These are phyloP conservation scores for Gopherus flavomarginatus DNA, from an alignment of 2,113 vertebrate genomes.

Conservation along the genomic window DNA sequence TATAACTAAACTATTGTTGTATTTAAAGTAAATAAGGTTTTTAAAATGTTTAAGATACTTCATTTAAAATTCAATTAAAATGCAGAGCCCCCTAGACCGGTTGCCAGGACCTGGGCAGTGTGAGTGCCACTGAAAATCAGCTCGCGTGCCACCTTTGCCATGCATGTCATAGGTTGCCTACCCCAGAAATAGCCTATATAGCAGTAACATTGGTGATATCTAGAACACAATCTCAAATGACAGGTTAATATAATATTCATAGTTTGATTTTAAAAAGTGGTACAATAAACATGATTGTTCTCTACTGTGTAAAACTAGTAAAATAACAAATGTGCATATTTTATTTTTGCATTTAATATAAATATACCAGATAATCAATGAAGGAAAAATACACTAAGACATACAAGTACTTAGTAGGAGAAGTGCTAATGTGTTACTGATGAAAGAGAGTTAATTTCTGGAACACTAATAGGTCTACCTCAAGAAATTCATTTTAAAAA, in stretches of 20 bases:
- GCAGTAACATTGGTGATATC: background rate
- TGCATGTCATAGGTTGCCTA: no score
- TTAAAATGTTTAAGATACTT: no score
- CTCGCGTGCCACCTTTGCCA: no score
- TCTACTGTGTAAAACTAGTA: background rate
- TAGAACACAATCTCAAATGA: background rate
- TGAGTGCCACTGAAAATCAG: no score
- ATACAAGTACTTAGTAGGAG: background rate
- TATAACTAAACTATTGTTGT: no score
- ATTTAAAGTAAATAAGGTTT: no score
- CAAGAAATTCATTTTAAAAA: background rate
- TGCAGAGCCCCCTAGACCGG: no score
- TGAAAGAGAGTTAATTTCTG: background rate
- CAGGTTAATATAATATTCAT: background rate
- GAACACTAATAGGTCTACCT: background rate
- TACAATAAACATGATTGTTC: background rate
- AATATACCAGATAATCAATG: background rate
- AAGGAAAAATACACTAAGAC: background rate
- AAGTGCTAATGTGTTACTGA: background rate
- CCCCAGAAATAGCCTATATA: background rate
- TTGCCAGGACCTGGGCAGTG: no score
- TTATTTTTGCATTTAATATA: background rate
- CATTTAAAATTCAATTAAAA: no score
- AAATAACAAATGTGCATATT: background rate
- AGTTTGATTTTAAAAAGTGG: background rate